Evolutionary conservation across 2,888 invertebrate genomes (phyloP).

Genomic region (Chalcosyrphus nemorum): DNA sequence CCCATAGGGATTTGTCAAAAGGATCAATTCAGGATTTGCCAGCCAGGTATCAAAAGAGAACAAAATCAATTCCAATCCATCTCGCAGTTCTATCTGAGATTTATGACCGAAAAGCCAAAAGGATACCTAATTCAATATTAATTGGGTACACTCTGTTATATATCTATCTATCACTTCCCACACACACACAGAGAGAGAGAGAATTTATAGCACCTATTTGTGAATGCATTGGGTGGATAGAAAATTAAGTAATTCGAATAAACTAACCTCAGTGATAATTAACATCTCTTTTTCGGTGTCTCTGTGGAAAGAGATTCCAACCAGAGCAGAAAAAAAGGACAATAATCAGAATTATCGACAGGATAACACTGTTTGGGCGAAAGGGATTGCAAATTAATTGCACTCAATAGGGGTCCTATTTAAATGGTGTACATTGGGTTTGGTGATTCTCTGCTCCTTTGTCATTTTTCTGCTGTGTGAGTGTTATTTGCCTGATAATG

Average conservation of each 20-base stretch:
- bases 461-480: background rate
- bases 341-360: constrained; percentile 6
- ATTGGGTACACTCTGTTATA: background rate
- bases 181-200: background rate
- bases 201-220: background rate
- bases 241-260: background rate
- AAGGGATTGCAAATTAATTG: constrained; percentile 49
- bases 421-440: constrained; percentile 10
- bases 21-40: background rate
- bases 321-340: background rate
- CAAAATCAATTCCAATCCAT: background rate
- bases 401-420: constrained; percentile 29
- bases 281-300: constrained; percentile 1
- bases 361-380: background rate
- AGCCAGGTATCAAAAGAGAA: background rate
- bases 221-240: background rate
- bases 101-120: background rate
- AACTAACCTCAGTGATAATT: background rate
- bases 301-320: background rate
- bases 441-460: constrained; percentile 31
- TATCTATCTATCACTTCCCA: background rate
- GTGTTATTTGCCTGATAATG: constrained; percentile 29
- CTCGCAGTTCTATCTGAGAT: background rate
- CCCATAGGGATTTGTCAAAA: background rate
- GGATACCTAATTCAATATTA: background rate